These are phyloP conservation scores for Cotesia glomerata DNA, from an alignment of 1,140 invertebrate species.

Conservation along the genomic window DNA sequence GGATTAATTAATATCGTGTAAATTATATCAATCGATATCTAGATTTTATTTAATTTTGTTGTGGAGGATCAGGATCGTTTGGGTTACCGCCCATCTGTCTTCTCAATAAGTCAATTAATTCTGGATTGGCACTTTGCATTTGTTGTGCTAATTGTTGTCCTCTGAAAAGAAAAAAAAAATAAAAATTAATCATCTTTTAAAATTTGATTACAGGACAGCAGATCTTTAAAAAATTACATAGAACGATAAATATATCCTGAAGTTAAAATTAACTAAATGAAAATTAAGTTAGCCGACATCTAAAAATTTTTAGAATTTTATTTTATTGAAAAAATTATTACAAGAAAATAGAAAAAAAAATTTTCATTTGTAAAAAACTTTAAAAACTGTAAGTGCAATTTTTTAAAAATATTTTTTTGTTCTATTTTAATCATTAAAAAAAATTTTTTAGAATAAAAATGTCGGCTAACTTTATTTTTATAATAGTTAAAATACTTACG, in stretches of 20 bases:
- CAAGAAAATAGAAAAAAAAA: no score
- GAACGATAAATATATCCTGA: no score
- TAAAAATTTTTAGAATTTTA: no score
- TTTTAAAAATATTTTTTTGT: no score
- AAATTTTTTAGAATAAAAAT: no score
- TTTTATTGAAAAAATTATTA: no score
- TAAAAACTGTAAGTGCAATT: no score
- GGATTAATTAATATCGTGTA: not conserved
- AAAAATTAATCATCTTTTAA: not conserved
- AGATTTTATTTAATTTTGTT: slow-evolving; percentile 49
- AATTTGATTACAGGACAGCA: not conserved
- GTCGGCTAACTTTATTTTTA: no score
- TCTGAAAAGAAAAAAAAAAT: slow-evolving; percentile 54
- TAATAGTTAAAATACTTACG: slow-evolving; percentile 48
- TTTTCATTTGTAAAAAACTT: no score
- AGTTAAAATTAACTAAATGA: slow-evolving; percentile 1
- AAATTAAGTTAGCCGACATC: no score
- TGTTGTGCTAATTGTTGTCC: slow-evolving; percentile 73
- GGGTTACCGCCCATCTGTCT: slow-evolving; percentile 61
- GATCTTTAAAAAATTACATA: no score
- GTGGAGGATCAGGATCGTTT: slow-evolving; percentile 52
- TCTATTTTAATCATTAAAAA: no score
- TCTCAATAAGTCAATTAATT: slow-evolving; percentile 71
- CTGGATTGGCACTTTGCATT: slow-evolving; percentile 73
- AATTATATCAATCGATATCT: not conserved